Conservation (phyloP, 2,888 invertebrate genomes). For the Hesperia comma region DNA sequence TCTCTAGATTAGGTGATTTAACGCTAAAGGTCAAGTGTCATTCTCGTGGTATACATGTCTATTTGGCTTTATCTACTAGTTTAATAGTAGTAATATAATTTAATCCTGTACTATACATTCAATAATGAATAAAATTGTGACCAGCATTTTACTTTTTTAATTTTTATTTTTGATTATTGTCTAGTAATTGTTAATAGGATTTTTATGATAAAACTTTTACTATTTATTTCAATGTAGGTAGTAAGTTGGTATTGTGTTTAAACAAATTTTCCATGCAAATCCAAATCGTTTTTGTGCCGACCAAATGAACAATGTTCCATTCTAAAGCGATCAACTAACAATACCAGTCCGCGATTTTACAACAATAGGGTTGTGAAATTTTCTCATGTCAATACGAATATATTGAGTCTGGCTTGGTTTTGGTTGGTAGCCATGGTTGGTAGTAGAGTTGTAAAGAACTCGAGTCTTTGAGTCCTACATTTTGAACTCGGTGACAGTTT, state of each 20-base stretch:
- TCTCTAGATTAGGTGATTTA: no score
- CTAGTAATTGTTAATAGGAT: no score
- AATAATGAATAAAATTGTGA: no score
- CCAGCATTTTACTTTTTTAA: no score
- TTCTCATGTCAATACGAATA: slow-evolving; percentile 63
- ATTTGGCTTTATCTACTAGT: neutral
- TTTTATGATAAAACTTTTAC: no score
- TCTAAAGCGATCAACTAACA: slow-evolving; percentile 72
- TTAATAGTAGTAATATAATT: neutral
- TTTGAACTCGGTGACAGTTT: no score
- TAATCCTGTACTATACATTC: no score
- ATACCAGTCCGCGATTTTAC: slow-evolving; percentile 69
- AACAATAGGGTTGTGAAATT: slow-evolving; percentile 70
- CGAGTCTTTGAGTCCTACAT: no score
- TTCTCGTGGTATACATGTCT: no score
- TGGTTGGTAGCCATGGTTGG: slow-evolving; percentile 11
- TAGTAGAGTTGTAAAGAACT: slow-evolving; percentile 6
- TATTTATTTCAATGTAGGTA: no score
- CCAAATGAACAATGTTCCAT: slow-evolving; percentile 65
- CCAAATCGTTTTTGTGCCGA: slow-evolving; percentile 49
- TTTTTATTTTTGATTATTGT: no score
- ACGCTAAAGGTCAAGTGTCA: no score
- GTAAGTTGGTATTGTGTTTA: slow-evolving; percentile 15
- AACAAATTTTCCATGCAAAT: slow-evolving; percentile 28
- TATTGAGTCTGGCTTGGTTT: slow-evolving; percentile 10